phyloP scores from a whole-genome alignment of 2,113 vertebrate species.

The Oncorhynchus mykiss region DNA sequence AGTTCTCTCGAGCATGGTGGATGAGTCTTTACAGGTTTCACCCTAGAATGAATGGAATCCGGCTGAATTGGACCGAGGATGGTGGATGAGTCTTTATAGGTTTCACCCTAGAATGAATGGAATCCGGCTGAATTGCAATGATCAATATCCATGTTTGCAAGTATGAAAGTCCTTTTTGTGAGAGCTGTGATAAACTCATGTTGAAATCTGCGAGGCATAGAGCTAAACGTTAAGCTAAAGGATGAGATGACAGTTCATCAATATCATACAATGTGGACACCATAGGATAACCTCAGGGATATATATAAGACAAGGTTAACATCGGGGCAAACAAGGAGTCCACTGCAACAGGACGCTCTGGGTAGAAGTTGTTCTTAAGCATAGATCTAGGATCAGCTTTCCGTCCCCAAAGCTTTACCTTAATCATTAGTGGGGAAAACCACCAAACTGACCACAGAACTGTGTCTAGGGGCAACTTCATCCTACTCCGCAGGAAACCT shows the following conservation, averaged over 20 bases:
- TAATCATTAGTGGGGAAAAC: not conserved
- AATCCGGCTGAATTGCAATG: too few species aligned
- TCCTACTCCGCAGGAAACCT: not conserved
- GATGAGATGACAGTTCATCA: constrained; percentile 23
- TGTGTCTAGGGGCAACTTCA: not conserved
- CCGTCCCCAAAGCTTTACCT: not conserved
- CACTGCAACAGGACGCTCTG: not conserved
- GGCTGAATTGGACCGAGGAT: too few species aligned
- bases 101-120: too few species aligned
- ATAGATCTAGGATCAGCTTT: not conserved
- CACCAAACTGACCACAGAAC: not conserved
- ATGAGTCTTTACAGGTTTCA: constrained; percentile 17
- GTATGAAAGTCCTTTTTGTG: not conserved
- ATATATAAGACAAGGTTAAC: not conserved
- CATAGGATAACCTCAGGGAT: constrained; percentile 13
- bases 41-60: too few species aligned
- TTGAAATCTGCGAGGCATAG: not conserved
- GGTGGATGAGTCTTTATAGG: constrained; percentile 41
- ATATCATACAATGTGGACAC: constrained; percentile 22
- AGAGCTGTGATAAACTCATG: not conserved
- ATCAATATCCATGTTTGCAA: too few species aligned
- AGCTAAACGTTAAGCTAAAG: constrained; percentile 15
- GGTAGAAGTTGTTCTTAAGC: not conserved
- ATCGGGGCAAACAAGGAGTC: not conserved
- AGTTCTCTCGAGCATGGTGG: constrained; percentile 53